Percentiles rank a stretch among this genome's conserved stretches.
Conservation (phyloP, 1,140 invertebrate species). For the Phymorhynchus buccinoides region DNA sequence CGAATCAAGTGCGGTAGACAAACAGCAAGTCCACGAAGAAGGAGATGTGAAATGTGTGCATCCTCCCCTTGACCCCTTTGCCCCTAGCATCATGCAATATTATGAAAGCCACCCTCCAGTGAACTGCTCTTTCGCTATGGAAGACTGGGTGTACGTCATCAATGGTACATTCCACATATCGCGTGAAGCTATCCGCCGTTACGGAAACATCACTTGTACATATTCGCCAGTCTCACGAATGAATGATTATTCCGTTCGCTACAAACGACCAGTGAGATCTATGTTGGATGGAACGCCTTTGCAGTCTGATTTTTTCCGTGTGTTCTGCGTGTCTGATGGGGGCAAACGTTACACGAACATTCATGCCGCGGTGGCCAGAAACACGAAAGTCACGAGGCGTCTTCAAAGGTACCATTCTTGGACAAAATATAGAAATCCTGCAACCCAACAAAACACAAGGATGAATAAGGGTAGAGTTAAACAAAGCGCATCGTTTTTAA, state of each 20-base stretch:
- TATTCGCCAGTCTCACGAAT: constrained; percentile 49
- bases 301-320: constrained; percentile 57
- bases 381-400: constrained; percentile 26
- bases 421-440: not conserved
- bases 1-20: too few relatives aligned
- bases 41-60: constrained; percentile 78
- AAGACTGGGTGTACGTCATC: constrained; percentile 54
- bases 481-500: not conserved
- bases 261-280: constrained; percentile 32
- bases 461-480: too few relatives aligned
- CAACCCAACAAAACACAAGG: not conserved
- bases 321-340: constrained; percentile 51
- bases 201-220: constrained; percentile 58
- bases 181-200: constrained; percentile 20
- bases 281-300: constrained; percentile 51
- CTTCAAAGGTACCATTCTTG: not conserved
- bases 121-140: constrained; percentile 76
- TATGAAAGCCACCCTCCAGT: constrained; percentile 78
- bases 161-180: constrained; percentile 53
- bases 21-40: too few relatives aligned
- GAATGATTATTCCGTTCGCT: constrained; percentile 36
- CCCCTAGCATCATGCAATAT: constrained; percentile 81
- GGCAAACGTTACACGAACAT: constrained; percentile 59
- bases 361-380: constrained; percentile 56
- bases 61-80: constrained; percentile 79